Conservation (phyloP, 2,888 invertebrate genomes). For the Lepidocyrtoides sp. region DNA sequence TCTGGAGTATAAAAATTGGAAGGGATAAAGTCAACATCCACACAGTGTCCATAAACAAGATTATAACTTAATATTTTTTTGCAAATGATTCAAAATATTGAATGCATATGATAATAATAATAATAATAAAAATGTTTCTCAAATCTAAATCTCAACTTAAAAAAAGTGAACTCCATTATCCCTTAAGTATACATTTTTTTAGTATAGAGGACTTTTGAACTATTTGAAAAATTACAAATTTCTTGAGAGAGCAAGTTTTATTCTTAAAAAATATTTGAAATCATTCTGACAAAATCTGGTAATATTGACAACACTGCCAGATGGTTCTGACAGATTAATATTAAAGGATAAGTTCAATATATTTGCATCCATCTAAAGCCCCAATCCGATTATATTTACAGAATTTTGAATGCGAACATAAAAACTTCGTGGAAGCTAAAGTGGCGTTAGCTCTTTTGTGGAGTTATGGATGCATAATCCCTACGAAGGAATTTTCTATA, state of each 20-base stretch:
- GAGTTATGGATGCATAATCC: background rate
- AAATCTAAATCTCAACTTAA: background rate
- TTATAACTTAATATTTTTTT: background rate
- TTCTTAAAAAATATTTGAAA: background rate
- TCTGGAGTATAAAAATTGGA: background rate
- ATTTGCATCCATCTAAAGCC: background rate
- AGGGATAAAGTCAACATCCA: background rate
- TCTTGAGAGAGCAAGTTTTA: background rate
- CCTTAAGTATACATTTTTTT: background rate
- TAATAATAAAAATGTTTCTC: background rate
- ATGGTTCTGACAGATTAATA: constrained; percentile 42
- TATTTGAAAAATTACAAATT: background rate
- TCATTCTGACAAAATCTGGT: background rate
- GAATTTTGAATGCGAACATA: background rate
- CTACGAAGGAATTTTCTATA: background rate
- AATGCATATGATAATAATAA: background rate
- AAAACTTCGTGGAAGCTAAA: background rate
- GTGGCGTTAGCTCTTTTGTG: no score
- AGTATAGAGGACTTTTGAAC: background rate
- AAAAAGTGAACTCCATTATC: constrained; percentile 1
- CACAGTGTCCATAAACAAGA: background rate
- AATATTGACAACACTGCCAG: constrained; percentile 20
- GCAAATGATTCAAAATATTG: background rate
- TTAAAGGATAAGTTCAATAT: constrained; percentile 3
- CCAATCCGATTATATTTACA: constrained; percentile 26